These are phyloP conservation scores for Beaufortia kweichowensis DNA, from an alignment of 2,113 vertebrate genomes.

Conservation along the genomic window DNA sequence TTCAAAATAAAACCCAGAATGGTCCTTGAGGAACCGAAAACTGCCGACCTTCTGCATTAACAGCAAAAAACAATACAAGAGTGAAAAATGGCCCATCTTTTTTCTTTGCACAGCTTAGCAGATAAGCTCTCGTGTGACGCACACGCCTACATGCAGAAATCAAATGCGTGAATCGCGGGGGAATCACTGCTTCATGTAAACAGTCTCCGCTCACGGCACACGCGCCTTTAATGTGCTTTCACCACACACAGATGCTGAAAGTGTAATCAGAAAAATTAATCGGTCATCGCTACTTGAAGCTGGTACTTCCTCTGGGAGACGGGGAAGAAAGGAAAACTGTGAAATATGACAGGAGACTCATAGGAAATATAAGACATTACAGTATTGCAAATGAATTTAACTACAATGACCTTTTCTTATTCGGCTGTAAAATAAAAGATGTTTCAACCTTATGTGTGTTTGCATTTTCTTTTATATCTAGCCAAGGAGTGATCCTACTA, in stretches of 20 bases:
- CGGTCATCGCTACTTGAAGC: slow-evolving; percentile 45
- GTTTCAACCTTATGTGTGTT: too few species aligned
- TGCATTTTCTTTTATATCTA: too few species aligned
- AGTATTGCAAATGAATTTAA: not conserved
- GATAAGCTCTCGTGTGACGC: slow-evolving; percentile 22
- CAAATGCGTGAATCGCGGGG: slow-evolving; percentile 1
- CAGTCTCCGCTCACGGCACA: not conserved
- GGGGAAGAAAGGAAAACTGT: not conserved
- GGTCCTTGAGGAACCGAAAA: not conserved
- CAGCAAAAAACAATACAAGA: slow-evolving; percentile 15
- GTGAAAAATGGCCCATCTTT: slow-evolving; percentile 4
- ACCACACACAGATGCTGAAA: not conserved
- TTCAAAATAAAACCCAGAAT: not conserved
- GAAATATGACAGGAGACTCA: not conserved
- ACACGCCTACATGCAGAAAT: slow-evolving; percentile 20
- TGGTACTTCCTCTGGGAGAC: slow-evolving; percentile 3
- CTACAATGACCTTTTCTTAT: not conserved
- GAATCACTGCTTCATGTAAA: slow-evolving; percentile 8
- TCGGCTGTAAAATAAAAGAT: not conserved
- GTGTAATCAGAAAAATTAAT: slow-evolving; percentile 24
- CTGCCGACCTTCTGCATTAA: slow-evolving; percentile 1
- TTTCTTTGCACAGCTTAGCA: slow-evolving; percentile 15
- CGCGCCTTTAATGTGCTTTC: slow-evolving; percentile 26
- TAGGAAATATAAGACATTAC: not conserved
- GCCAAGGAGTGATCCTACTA: not conserved